phyloP scores from a whole-genome alignment of 2,797 vertebrate genomes.

The Leptatherina wallacei region DNA sequence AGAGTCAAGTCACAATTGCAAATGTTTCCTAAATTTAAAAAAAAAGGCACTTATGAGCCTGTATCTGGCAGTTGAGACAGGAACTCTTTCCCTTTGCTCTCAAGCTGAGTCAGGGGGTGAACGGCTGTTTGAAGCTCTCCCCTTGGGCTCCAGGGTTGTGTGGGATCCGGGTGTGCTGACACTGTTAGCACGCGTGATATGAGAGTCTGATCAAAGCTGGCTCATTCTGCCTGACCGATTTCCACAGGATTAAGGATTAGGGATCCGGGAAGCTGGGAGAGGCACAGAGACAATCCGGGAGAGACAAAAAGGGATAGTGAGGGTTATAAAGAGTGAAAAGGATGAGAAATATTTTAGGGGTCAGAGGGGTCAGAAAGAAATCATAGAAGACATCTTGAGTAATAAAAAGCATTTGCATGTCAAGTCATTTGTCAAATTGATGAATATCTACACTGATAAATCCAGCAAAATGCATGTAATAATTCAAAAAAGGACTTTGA shows the following conservation, averaged over 20 bases:
- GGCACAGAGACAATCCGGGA: conserved; percentile 74
- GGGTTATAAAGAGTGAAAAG: conserved; percentile 55
- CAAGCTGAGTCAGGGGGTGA: conserved; percentile 56
- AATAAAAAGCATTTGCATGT: conserved; percentile 13
- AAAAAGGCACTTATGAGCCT: conserved; percentile 24
- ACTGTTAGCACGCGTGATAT: conserved; percentile 82
- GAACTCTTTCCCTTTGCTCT: conserved; percentile 49
- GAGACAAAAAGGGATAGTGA: conserved; percentile 66
- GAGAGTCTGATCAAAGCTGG: conserved; percentile 87
- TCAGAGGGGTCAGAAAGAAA: conserved; percentile 53
- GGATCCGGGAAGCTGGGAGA: conserved; percentile 81
- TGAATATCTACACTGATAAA: background rate
- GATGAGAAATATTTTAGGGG: conserved; percentile 52
- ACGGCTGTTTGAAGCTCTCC: conserved; percentile 70
- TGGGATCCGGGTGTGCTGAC: conserved; percentile 82
- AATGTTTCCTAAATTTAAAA: conserved; percentile 25
- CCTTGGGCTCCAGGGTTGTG: conserved; percentile 76
- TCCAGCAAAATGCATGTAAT: background rate
- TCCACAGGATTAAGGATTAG: conserved; percentile 88
- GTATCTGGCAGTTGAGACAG: conserved; percentile 26
- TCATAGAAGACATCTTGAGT: conserved; percentile 37
- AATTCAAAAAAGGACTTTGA: background rate
- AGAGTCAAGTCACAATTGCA: conserved; percentile 12
- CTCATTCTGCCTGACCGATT: conserved; percentile 85
- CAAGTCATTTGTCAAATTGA: conserved; percentile 28